Evolutionary conservation across 2,888 invertebrate species (phyloP).

Genomic region (Lucinisca nassula): DNA sequence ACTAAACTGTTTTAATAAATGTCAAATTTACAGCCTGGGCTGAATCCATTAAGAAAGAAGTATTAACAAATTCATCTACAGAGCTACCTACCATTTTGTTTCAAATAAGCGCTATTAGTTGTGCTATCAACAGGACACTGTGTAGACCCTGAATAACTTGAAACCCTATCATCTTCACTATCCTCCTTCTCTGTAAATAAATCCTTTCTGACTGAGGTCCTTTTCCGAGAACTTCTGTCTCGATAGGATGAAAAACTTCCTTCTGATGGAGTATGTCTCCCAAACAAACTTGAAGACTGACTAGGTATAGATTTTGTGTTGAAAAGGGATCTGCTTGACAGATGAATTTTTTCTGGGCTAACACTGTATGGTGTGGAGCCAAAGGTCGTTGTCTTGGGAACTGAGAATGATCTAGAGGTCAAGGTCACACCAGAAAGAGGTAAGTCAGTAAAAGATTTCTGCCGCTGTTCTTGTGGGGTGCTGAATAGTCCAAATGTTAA

Average conservation of each 20-base stretch:
- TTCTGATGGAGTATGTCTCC: neutral
- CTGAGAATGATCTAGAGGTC: neutral
- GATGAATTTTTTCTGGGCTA: neutral
- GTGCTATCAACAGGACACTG: slow-evolving; percentile 59
- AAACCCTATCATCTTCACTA: slow-evolving; percentile 1
- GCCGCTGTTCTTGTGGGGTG: neutral
- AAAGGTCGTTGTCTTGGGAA: neutral
- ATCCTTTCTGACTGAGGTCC: neutral
- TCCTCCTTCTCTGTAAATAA: neutral
- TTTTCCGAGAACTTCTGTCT: neutral
- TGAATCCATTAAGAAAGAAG: too few species aligned
- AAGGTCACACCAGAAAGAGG: neutral
- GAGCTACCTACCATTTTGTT: neutral
- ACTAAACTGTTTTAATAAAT: too few species aligned
- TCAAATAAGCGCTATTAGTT: neutral
- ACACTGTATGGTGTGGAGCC: neutral
- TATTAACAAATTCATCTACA: too few species aligned
- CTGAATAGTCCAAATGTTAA: neutral
- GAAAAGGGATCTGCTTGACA: neutral
- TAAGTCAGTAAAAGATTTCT: neutral
- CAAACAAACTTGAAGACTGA: neutral
- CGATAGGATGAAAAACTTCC: neutral
- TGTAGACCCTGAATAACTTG: slow-evolving; percentile 35
- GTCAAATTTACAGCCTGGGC: too few species aligned
- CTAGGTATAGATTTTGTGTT: neutral